These are phyloP conservation scores for Zoroaster sp. DNA, from an alignment of 53 echinoderm and acorn worm species.

Conservation along the genomic window DNA sequence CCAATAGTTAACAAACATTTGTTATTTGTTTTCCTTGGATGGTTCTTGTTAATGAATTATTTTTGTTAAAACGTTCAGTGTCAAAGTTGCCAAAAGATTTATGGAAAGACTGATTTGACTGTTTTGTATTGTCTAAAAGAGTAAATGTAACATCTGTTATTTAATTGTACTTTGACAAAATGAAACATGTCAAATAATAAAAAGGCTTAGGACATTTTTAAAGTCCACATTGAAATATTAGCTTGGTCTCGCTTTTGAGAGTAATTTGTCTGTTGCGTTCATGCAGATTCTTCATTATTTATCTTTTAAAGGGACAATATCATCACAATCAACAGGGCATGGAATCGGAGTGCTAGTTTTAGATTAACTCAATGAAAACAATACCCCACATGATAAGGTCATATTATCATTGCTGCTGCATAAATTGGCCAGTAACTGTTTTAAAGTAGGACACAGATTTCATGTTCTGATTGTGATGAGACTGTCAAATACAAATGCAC, in stretches of 20 bases:
- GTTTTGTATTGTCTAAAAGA: conserved; percentile 9
- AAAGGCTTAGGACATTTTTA: conserved; percentile 46
- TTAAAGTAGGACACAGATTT: too few relatives aligned
- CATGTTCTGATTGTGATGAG: neutral
- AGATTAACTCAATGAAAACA: too few relatives aligned
- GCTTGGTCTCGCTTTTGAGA: neutral
- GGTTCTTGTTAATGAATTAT: neutral
- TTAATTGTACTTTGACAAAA: conserved; percentile 43
- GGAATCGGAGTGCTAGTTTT: too few relatives aligned
- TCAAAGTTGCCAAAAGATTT: conserved; percentile 34
- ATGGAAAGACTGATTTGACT: neutral
- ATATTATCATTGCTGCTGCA: too few relatives aligned
- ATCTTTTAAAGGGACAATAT: too few relatives aligned
- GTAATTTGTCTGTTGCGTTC: neutral
- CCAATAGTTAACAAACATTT: too few relatives aligned
- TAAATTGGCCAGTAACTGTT: too few relatives aligned
- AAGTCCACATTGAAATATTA: conserved; percentile 48
- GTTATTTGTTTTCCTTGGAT: too few relatives aligned
- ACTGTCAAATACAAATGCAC: too few relatives aligned
- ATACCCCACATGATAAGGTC: too few relatives aligned
- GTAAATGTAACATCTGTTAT: conserved; percentile 19
- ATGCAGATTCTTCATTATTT: too few relatives aligned
- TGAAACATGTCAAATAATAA: neutral
- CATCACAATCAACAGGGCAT: too few relatives aligned
- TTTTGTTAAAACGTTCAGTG: neutral